Evolutionary conservation across 2,888 invertebrate genomes (phyloP), one percentile per base, ranked within the genome.

Genomic region (Carabus problematicus): DNA sequence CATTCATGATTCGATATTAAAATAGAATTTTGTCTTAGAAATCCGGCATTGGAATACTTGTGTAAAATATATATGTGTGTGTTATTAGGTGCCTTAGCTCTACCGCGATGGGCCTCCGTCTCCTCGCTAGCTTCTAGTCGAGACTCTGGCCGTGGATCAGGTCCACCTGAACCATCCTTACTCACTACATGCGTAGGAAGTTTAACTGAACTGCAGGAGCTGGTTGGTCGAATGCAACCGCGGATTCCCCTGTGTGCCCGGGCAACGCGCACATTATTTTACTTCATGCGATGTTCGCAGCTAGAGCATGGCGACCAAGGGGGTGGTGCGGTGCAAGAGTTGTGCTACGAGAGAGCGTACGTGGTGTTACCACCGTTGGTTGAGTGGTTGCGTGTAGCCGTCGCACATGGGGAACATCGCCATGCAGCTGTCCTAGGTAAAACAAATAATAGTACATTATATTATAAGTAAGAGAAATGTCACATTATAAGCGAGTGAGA

Each of bases 241-340:
- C 86, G 79, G 68, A 82, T 74, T 75, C 84, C 77, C 75, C 80
- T 73, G 80, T 91, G 72, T 85, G 89, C 66, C 84, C 89, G 89
- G 47, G 94, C 94, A 0, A 86, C 94, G 56, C 88, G 91, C 58
- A 89, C 94, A 0, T 84, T 95, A 1, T 95, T 94, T 81, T 95
- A 95, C 81, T 95, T 94, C 79, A 95, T 95, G 95, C 85, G 94
- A 56, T 95, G 95, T 81, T 94, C 94, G 0, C 95, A 93, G 85
- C 86, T 91, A 74, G 80, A 79, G 73, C 82, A 77, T 75, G 81
- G 79, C 29, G 80, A 78, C 75, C 77, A 80, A 72, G 76, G 76
- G 3, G 75, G 78, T 67, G 76, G 77, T 72, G 77, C 79, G 1
- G 77, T 80, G 43, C 80, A 81, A 79, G 91, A 92, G 75, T 84